Percentiles rank a stretch among this genome's conserved stretches.
phyloP scores from a whole-genome alignment of 2,113 vertebrate species.

The Upupa epops region DNA sequence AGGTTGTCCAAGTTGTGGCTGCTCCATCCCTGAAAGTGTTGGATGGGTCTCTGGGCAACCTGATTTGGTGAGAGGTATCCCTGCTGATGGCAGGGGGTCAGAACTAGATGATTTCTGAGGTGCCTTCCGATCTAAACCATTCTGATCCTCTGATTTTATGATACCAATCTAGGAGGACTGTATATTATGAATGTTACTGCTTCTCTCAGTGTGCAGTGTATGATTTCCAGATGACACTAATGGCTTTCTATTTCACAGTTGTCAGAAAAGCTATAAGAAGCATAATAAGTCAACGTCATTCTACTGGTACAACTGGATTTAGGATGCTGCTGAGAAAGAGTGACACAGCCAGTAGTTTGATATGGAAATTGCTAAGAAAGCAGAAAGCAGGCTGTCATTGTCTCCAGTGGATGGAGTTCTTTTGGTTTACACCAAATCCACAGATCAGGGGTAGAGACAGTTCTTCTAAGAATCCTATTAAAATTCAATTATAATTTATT shows the following conservation, averaged over 20 bases:
- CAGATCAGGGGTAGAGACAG: not conserved
- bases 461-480: not conserved
- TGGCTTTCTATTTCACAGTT: not conserved
- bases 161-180: too few relatives aligned
- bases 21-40: too few relatives aligned
- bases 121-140: too few relatives aligned
- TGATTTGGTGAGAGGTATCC: too few relatives aligned
- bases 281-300: not conserved
- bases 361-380: constrained; percentile 20
- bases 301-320: constrained; percentile 21
- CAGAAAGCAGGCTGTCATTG: not conserved
- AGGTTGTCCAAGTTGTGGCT: too few relatives aligned
- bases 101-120: too few relatives aligned
- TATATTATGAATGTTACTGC: not conserved
- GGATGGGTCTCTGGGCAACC: too few relatives aligned
- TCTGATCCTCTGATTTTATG: too few relatives aligned
- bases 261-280: not conserved
- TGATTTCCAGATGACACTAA: not conserved
- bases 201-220: not conserved
- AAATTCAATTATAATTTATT: not conserved
- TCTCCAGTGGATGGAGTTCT: not conserved
- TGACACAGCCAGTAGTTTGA: not conserved
- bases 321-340: not conserved
- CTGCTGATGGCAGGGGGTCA: too few relatives aligned
- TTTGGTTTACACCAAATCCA: not conserved